phyloP scores from a whole-genome alignment of 2,797 vertebrate genomes.

The Chelidonichthys spinosus region DNA sequence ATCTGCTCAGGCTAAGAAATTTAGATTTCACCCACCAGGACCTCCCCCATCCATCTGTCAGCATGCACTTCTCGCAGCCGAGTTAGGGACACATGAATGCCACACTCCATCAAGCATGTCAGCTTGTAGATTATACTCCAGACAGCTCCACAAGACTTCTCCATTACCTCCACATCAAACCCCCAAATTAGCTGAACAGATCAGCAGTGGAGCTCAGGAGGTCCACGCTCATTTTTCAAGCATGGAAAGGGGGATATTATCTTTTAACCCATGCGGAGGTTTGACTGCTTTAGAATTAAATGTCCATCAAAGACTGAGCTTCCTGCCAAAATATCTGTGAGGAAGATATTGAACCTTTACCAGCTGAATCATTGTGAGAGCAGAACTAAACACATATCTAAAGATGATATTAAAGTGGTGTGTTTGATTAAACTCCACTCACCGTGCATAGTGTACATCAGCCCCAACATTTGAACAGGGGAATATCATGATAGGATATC shows the following conservation, averaged over 20 bases:
- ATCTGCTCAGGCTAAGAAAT: slow-evolving; percentile 72
- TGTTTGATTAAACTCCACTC: background rate
- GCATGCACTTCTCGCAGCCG: slow-evolving; percentile 62
- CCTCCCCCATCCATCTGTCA: slow-evolving; percentile 79
- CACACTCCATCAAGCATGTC: slow-evolving; percentile 80
- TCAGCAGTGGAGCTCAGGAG: slow-evolving; percentile 33
- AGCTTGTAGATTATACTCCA: slow-evolving; percentile 67
- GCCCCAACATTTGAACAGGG: background rate
- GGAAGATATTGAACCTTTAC: slow-evolving; percentile 17
- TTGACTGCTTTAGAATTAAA: slow-evolving; percentile 21
- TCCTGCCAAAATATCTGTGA: slow-evolving; percentile 21
- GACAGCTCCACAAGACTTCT: slow-evolving; percentile 69
- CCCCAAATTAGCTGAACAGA: slow-evolving; percentile 62
- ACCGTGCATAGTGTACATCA: background rate
- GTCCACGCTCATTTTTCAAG: slow-evolving; percentile 57
- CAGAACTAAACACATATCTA: slow-evolving; percentile 7
- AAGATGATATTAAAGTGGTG: background rate
- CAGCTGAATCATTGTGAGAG: slow-evolving; percentile 27
- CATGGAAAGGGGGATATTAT: slow-evolving; percentile 15
- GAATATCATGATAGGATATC: background rate
- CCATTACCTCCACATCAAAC: slow-evolving; percentile 70
- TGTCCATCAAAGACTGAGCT: slow-evolving; percentile 15
- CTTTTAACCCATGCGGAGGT: slow-evolving; percentile 27
- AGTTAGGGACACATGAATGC: slow-evolving; percentile 72
- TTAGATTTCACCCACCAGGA: slow-evolving; percentile 76